phyloP scores from a whole-genome alignment of 2,113 vertebrate species.

The Scartelaos histophorus region DNA sequence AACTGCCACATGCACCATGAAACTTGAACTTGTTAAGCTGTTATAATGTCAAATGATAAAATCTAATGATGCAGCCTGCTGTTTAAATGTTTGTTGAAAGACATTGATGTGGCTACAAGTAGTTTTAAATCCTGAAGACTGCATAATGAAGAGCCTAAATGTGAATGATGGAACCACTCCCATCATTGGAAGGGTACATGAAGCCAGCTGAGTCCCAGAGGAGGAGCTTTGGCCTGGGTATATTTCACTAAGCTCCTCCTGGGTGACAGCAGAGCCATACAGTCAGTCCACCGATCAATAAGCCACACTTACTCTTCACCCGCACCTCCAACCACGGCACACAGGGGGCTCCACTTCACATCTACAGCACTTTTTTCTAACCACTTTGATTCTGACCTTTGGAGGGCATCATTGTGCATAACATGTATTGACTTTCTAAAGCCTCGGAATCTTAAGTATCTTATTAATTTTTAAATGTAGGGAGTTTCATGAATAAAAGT shows the following conservation, averaged over 20 bases:
- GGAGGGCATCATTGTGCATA: no score
- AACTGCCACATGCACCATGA: no score
- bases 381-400: background rate
- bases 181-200: conserved; percentile 6
- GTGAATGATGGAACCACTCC: background rate
- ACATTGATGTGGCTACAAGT: no score
- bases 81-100: no score
- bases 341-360: conserved; percentile 23
- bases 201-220: conserved; percentile 16
- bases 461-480: no score
- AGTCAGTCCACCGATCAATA: conserved; percentile 33
- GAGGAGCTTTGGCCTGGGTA: conserved; percentile 11
- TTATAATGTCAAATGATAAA: no score
- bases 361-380: background rate
- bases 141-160: background rate
- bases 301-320: conserved; percentile 8
- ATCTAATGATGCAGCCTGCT: no score
- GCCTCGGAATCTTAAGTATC: no score
- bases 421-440: no score
- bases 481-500: no score
- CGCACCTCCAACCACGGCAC: background rate
- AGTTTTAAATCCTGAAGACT: no score
- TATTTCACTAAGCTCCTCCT: conserved; percentile 19
- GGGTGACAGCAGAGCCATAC: conserved; percentile 26
- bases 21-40: no score